These are phyloP conservation scores for Cynopterus sphinx DNA, from an alignment of 2,797 vertebrate genomes.

Conservation along the genomic window DNA sequence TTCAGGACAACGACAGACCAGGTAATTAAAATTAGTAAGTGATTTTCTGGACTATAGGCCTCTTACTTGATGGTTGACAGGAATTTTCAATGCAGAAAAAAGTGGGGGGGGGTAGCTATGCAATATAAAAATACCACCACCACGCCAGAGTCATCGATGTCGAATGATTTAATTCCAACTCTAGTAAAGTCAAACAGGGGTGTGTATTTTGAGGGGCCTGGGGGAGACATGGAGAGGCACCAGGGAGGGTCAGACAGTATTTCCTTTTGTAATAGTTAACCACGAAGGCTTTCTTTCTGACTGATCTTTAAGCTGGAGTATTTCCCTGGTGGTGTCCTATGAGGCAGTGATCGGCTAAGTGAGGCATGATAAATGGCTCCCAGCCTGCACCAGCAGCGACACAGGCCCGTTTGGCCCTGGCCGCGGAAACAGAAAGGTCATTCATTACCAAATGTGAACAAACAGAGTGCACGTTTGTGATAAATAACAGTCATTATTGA, in stretches of 20 bases:
- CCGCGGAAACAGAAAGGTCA: constrained; percentile 88
- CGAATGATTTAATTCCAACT: constrained; percentile 68
- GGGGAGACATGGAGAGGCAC: background rate
- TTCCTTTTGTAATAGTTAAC: constrained; percentile 69
- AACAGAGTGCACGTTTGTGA: constrained; percentile 86
- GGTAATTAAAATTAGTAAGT: background rate
- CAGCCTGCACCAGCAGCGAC: constrained; percentile 75
- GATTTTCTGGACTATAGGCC: background rate
- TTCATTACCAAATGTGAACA: constrained; percentile 88
- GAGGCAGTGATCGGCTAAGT: constrained; percentile 83
- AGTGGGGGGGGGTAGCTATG: background rate
- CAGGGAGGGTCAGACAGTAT: constrained; percentile 30
- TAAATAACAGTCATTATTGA: constrained; percentile 88
- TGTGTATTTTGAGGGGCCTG: background rate
- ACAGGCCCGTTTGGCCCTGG: constrained; percentile 79
- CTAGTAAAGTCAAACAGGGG: constrained; percentile 61
- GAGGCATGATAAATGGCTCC: constrained; percentile 88
- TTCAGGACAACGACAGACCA: background rate
- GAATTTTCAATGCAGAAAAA: background rate
- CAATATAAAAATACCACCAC: background rate
- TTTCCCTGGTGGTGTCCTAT: constrained; percentile 74
- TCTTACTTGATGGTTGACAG: background rate
- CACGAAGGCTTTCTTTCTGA: constrained; percentile 65
- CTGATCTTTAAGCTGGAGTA: constrained; percentile 50
- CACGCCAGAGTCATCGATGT: background rate